Evolutionary conservation across 2,888 invertebrate species (phyloP).

Genomic region (Amiota minor): DNA sequence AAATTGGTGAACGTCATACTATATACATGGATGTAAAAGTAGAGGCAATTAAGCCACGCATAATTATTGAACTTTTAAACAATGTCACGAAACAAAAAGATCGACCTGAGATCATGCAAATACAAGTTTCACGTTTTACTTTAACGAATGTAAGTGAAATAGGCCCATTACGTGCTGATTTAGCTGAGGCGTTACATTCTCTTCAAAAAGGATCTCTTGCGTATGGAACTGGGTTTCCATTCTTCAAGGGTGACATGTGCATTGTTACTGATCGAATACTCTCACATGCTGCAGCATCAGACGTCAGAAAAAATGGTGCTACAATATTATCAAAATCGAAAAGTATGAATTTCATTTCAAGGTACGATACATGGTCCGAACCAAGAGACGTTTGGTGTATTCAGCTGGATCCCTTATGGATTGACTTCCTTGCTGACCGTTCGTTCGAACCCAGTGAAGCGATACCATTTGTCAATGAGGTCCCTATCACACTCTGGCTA

Average conservation of each 20-base stretch:
- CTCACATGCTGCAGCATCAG: constrained; percentile 79
- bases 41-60: constrained; percentile 93
- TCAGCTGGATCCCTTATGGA: constrained; percentile 92
- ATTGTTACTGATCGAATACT: constrained; percentile 89
- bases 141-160: constrained; percentile 80
- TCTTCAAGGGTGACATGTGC: constrained; percentile 80
- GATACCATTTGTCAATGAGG: constrained; percentile 87
- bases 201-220: constrained; percentile 84
- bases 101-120: constrained; percentile 88
- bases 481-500: constrained; percentile 91
- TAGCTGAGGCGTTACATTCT: constrained; percentile 85
- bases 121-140: constrained; percentile 74
- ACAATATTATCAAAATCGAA: constrained; percentile 58
- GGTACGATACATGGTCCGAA: constrained; percentile 84
- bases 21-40: constrained; percentile 88
- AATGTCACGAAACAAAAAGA: constrained; percentile 88
- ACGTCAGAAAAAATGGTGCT: constrained; percentile 67
- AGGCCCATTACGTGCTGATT: constrained; percentile 81
- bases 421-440: constrained; percentile 90
- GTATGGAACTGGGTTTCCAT: constrained; percentile 86
- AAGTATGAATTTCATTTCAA: constrained; percentile 69
- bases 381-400: constrained; percentile 92
- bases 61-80: constrained; percentile 79
- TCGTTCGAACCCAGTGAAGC: constrained; percentile 83
- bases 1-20: constrained; percentile 66